Evolutionary conservation across 64 coral and sea anemone genomes (phyloP), one percentile per base, ranked within the genome.

Genomic region (Catalaphyllia jardinei): DNA sequence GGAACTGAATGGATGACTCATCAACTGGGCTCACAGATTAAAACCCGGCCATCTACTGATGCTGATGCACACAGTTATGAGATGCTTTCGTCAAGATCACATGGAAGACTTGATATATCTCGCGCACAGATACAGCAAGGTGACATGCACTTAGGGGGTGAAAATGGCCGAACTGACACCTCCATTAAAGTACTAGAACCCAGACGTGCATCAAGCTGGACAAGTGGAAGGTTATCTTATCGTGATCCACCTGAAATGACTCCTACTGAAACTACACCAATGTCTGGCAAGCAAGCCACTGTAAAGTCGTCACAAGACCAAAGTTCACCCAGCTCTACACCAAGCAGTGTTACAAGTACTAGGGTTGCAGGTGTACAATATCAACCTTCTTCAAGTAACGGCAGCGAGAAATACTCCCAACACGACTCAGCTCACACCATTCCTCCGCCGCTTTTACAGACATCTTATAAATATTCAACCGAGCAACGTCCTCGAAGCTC

Each of bases 401-500:
- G 20, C 8, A 39, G 29, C 33, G 79, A 65, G 31, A 16, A 29
- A 18, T 10, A 46, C 4, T 42, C 17, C 9, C 31, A 65, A 35
- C 79, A 19, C 20, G 28, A 39, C 57, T 65, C 62, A 16, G 33
- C 11, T 71, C 33, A 46, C 14, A n/a, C 12, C 4, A 4, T 85
- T 22, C 39, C 81, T 19, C 62, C 19, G 24, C 22, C 81, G 3
- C 29, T 38, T 63, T 35, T 81, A 5, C 63, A 35, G n/a, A 17
- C 8, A 31, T 16, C 81, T 6, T 19, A 15, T n/a, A 46, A 15
- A 28, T 63, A 71, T 51, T 71, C 46, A 31, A 16, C 31, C 0
- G 79, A 50, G 81, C 81, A 22, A 50, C 65, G 13, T 71, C 62
- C 79, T 10, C 30, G 31, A 3, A 83, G 79, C 39, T 83, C 81